Percentiles rank a stretch among this genome's conserved stretches.
Evolutionary conservation across 2,888 invertebrate species (phyloP).

Genomic region (Drosophila antonietae): DNA sequence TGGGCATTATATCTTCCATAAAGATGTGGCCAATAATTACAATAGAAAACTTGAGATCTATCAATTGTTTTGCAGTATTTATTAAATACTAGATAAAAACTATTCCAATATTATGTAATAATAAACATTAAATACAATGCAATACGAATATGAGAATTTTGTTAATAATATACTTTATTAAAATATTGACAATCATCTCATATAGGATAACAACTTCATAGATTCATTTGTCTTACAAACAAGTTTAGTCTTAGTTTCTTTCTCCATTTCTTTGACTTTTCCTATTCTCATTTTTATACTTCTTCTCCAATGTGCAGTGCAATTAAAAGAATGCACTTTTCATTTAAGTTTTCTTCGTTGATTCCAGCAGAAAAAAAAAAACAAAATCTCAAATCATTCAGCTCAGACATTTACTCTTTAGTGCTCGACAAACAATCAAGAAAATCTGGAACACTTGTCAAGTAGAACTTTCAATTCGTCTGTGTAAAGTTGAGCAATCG

Average conservation of each 20-base stretch:
- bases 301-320: not conserved
- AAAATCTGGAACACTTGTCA: not conserved
- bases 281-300: not conserved
- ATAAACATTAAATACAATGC: not conserved
- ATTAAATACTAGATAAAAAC: too few species aligned
- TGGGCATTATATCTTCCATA: not conserved
- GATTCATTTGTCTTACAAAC: too few species aligned
- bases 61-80: too few species aligned
- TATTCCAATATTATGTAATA: too few species aligned
- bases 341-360: not conserved
- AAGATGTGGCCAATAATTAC: not conserved
- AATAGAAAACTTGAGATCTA: too few species aligned
- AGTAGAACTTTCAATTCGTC: not conserved
- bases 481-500: conserved; percentile 4
- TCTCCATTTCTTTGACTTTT: not conserved
- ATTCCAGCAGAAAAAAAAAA: not conserved
- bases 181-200: too few species aligned
- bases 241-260: not conserved
- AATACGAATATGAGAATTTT: not conserved
- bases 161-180: not conserved
- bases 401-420: not conserved
- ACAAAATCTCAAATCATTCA: not conserved
- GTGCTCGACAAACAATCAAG: not conserved
- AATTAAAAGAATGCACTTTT: not conserved
- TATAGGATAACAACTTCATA: too few species aligned